These are phyloP conservation scores for Eupristina koningsbergeri DNA, from an alignment of 1,140 invertebrate genomes.

Conservation along the genomic window DNA sequence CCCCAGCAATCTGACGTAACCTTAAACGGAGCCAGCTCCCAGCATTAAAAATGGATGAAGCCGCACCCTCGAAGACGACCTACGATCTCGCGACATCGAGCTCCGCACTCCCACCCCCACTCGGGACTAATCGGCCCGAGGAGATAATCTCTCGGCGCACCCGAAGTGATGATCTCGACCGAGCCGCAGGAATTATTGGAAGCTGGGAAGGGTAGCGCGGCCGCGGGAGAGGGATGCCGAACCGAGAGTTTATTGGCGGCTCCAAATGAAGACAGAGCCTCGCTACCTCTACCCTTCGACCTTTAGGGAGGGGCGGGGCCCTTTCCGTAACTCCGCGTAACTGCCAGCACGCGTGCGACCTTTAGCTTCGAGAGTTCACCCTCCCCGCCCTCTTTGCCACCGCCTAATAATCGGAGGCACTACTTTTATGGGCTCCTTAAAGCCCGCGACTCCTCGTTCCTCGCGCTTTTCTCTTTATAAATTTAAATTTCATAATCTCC, in stretches of 20 bases:
- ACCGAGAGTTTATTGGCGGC: constrained; percentile 67
- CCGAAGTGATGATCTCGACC: constrained; percentile 59
- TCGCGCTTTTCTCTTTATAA: no score
- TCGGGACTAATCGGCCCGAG: constrained; percentile 40
- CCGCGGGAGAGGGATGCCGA: constrained; percentile 52
- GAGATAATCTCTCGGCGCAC: no score
- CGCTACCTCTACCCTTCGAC: constrained; percentile 7
- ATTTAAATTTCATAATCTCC: no score
- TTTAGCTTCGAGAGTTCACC: no score
- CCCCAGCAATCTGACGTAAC: no score
- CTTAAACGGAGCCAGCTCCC: not conserved
- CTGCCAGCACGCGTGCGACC: constrained; percentile 57
- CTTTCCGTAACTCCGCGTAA: constrained; percentile 56
- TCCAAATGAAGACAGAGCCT: constrained; percentile 70
- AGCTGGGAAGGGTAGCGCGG: not conserved
- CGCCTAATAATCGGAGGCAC: not conserved
- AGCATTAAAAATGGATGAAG: constrained; percentile 45
- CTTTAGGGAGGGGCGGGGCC: not conserved
- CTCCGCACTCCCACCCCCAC: not conserved
- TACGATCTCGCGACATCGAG: not conserved
- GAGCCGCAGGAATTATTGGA: constrained; percentile 60
- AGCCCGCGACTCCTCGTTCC: no score
- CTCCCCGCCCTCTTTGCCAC: no score
- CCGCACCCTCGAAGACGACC: not conserved
- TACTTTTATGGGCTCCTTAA: no score